phyloP scores from a whole-genome alignment of 2,888 invertebrate genomes.

The Melangyna quadrimaculata region DNA sequence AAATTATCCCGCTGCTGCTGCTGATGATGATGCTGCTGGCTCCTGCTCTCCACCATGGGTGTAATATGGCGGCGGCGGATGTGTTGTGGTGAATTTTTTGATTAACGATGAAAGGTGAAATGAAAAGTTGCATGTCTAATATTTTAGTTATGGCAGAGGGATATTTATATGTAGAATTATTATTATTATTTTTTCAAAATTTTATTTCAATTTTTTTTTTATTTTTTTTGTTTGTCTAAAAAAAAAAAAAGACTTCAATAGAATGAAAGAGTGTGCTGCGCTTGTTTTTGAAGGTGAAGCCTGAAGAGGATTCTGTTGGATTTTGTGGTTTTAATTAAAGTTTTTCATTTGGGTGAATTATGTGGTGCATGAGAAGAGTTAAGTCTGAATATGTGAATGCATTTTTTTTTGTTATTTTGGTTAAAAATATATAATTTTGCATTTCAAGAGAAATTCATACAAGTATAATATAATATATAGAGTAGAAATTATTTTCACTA shows the following conservation, averaged over 20 bases:
- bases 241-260: conserved; percentile 3
- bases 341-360: not conserved
- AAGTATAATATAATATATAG: too few species aligned
- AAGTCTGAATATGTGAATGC: not conserved
- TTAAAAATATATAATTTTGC: not conserved
- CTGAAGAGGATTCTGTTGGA: not conserved
- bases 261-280: not conserved
- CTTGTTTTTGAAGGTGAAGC: not conserved
- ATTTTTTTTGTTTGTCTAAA: not conserved
- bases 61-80: conserved; percentile 61
- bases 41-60: too few species aligned
- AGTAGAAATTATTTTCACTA: too few species aligned
- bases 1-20: conserved; percentile 8
- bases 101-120: conserved; percentile 69
- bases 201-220: not conserved
- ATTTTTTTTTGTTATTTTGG: not conserved
- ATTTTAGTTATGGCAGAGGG: conserved; percentile 15
- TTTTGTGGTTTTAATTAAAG: conserved; percentile 1
- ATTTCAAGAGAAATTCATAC: not conserved
- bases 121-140: conserved; percentile 58
- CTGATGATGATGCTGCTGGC: not conserved
- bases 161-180: not conserved
- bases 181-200: too few species aligned
- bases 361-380: not conserved
- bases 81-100: conserved; percentile 64